These are phyloP conservation scores for Pegoplata infirma DNA, from an alignment of 2,888 invertebrate species.

Conservation along the genomic window DNA sequence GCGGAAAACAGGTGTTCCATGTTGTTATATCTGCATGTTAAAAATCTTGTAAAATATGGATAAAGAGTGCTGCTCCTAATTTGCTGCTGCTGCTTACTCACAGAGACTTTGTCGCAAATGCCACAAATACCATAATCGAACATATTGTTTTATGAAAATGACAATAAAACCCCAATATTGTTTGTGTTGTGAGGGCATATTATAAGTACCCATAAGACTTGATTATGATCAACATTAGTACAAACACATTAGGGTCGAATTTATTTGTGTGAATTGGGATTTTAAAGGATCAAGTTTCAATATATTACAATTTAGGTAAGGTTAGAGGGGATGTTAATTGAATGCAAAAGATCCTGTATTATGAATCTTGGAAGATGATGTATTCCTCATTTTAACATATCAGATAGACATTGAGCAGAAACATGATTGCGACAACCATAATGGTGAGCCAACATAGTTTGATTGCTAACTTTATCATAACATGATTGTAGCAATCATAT, in stretches of 20 bases:
- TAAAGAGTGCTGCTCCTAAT: constrained; percentile 3
- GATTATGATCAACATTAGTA: constrained; percentile 45
- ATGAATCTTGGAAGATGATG: too few relatives aligned
- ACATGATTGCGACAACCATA: too few relatives aligned
- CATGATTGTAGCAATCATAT: too few relatives aligned
- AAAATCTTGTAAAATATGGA: constrained; percentile 21
- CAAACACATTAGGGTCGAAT: neutral
- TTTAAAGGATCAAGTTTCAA: too few relatives aligned
- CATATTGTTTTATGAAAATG: constrained; percentile 58
- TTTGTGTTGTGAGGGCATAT: constrained; percentile 24
- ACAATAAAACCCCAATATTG: constrained; percentile 32
- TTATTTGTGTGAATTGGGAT: too few relatives aligned
- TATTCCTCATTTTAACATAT: too few relatives aligned
- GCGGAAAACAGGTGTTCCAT: constrained; percentile 17
- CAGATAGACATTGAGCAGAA: too few relatives aligned
- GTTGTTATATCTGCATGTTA: constrained; percentile 6
- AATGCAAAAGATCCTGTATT: too few relatives aligned
- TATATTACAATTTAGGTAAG: too few relatives aligned
- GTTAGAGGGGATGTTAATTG: too few relatives aligned
- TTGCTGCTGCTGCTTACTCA: neutral
- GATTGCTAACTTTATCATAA: too few relatives aligned
- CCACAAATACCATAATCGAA: constrained; percentile 54
- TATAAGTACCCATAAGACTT: constrained; percentile 52
- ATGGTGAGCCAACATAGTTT: too few relatives aligned
- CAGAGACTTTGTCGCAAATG: constrained; percentile 31